Conservation (phyloP, 2,888 invertebrate species). For the Dendrolimus houi region DNA sequence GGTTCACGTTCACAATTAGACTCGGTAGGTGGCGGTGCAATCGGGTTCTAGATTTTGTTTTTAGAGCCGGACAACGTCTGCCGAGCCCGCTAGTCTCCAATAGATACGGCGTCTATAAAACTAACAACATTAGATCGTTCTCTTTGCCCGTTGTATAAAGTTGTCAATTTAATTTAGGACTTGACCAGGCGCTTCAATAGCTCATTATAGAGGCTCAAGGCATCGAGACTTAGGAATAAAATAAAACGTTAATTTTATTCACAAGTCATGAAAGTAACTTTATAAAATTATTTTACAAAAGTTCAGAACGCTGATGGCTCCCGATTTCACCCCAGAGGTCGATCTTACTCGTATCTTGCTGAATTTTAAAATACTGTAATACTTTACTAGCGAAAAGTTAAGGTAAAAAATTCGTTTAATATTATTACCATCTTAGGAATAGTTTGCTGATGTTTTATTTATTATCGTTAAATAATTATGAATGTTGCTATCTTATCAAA, state of each 20-base stretch:
- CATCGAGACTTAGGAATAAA: not conserved
- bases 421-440: not conserved
- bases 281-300: not conserved
- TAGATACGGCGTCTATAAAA: no score
- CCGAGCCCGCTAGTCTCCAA: no score
- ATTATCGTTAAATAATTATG: no score
- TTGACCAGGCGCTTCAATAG: not conserved
- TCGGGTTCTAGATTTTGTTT: no score
- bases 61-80: no score
- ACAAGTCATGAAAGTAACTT: conserved; percentile 6
- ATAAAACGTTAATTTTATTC: not conserved
- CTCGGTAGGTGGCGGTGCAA: no score
- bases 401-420: not conserved
- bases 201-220: not conserved
- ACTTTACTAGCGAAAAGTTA: not conserved
- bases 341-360: not conserved
- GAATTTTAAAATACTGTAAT: not conserved
- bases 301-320: not conserved
- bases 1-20: no score
- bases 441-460: not conserved
- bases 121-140: no score
- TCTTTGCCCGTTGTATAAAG: no score
- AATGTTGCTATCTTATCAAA: no score
- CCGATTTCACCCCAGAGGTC: not conserved
- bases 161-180: no score